Evolutionary conservation across 1,140 invertebrate species (phyloP), one percentile per base, ranked within the genome.

Genomic region (Whitmania pigra): DNA sequence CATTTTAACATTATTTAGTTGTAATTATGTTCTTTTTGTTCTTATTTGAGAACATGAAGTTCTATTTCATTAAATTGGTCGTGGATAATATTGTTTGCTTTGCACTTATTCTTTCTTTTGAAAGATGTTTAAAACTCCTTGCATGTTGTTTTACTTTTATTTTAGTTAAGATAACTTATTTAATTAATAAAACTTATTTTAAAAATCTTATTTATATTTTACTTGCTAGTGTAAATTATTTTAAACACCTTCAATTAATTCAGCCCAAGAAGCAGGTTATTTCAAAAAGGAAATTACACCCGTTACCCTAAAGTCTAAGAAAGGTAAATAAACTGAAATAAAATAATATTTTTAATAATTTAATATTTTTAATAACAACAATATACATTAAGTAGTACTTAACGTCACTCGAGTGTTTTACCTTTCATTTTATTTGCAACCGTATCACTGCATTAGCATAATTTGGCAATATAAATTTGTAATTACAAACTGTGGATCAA

Each of bases 241-340:
- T 72, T 76, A 18, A 27, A 54, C 53, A 43, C 31, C 2, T 36
- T 36, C 25, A 70, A 76, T 53, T 73, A 69, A 83, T 85, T 67
- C 77, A 92, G 94, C 92, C 17, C 85, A 93, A 73, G 91, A 95
- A 75, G 87, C 85, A 25, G 93, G 93, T 36, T 84, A 86, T 67
- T 99, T 98, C 79, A 90, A 92, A 75, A 87, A 88, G 71, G 96
- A 99, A 86, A 88, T 97, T 27, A 87, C 87, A 22, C 91, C 94
- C 6, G 86, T 97, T 22, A 88, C 87, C 54, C 75, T 98, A 0
- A 94, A 91, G 79, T 82, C 88, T 0, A 94, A 90, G 79, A 90
- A 88, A 77, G 89, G 81, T 60, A 31, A 27, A 11, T 69, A 6
- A 15, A 22, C 7, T 22, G 54, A 29, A 20, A 20, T 17, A n/a